Evolutionary conservation across 2,888 invertebrate genomes (phyloP).

Genomic region (Drosophila paracracens): DNA sequence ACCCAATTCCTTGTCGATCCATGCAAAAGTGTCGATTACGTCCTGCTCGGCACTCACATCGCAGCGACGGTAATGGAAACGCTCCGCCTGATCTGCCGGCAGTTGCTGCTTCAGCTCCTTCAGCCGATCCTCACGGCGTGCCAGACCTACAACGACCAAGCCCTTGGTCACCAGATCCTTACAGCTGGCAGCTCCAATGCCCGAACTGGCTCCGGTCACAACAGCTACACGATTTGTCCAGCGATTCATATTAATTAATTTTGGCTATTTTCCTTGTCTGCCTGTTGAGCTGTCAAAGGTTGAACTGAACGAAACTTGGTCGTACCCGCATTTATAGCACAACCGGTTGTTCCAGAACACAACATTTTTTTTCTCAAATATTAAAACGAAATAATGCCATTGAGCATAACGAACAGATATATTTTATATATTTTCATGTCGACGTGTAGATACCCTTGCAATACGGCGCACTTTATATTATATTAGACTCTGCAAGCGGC

Average conservation of each 20-base stretch:
- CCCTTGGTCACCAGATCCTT: slow-evolving; percentile 85
- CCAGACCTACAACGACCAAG: slow-evolving; percentile 86
- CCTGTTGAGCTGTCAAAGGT: neutral
- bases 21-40: slow-evolving; percentile 86
- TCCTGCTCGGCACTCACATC: slow-evolving; percentile 86
- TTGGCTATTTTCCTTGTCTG: neutral
- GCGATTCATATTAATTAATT: slow-evolving; percentile 85
- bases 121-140: slow-evolving; percentile 85
- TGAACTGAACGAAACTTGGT: slow-evolving; percentile 17
- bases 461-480: neutral
- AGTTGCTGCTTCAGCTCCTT: slow-evolving; percentile 66
- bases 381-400: neutral
- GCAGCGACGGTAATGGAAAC: slow-evolving; percentile 85
- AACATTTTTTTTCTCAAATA: too few relatives aligned
- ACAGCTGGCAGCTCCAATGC: slow-evolving; percentile 86
- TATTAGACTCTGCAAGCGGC: neutral
- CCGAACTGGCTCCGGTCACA: slow-evolving; percentile 88
- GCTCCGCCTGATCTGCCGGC: slow-evolving; percentile 60
- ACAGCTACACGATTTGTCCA: slow-evolving; percentile 87
- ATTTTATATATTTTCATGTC: neutral
- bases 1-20: slow-evolving; percentile 86
- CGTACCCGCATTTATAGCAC: slow-evolving; percentile 26
- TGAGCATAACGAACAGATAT: neutral
- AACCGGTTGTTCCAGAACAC: neutral
- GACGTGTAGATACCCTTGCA: neutral